Evolutionary conservation across 2,888 invertebrate genomes (phyloP).

Genomic region (Trisateles emortualis): DNA sequence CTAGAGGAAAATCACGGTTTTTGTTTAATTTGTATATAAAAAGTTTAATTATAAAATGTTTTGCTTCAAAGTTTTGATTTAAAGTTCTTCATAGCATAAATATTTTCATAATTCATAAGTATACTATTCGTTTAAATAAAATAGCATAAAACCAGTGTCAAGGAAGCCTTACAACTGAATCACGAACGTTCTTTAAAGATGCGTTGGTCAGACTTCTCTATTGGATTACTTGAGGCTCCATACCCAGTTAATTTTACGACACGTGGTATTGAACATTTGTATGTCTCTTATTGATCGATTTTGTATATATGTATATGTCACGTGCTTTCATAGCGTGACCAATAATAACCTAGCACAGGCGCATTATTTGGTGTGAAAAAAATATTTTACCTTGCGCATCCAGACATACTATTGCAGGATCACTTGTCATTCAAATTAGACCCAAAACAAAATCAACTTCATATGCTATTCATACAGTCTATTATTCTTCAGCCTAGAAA

Average conservation of each 20-base stretch:
- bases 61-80: neutral
- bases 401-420: neutral
- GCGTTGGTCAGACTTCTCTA: conserved; percentile 66
- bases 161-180: conserved; percentile 68
- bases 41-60: no score
- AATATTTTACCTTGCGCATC: neutral
- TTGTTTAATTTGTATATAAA: neutral
- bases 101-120: no score
- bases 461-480: neutral
- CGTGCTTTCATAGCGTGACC: conserved; percentile 21
- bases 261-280: conserved; percentile 29
- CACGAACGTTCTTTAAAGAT: conserved; percentile 56
- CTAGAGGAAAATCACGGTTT: neutral
- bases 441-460: neutral
- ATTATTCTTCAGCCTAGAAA: neutral
- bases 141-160: conserved; percentile 56
- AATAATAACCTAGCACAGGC: neutral
- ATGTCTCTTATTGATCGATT: conserved; percentile 24
- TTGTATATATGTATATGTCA: conserved; percentile 5
- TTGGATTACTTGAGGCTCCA: conserved; percentile 69
- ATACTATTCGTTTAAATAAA: conserved; percentile 14
- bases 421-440: neutral
- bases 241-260: conserved; percentile 40
- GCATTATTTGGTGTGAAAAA: neutral
- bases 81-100: neutral